Evolutionary conservation across 92 coral and sea anemone species (phyloP).

Genomic region (Muricea muricata): DNA sequence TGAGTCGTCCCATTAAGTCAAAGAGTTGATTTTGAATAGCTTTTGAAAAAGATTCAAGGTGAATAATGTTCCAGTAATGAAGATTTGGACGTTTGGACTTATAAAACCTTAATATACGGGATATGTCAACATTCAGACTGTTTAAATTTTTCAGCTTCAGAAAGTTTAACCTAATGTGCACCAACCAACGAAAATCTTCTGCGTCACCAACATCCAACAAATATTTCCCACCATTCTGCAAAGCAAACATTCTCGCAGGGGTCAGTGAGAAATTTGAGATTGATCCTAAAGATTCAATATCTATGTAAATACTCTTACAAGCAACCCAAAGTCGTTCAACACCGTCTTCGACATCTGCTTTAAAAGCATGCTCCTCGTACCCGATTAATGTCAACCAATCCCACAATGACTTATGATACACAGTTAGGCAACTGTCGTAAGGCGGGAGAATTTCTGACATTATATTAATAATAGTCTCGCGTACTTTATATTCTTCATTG

Average conservation of each 20-base stretch:
- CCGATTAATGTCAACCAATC: slow-evolving; percentile 26
- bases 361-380: neutral
- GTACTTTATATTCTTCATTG: neutral
- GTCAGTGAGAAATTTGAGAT: neutral
- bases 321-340: neutral
- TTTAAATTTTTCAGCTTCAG: neutral
- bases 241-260: neutral
- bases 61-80: neutral
- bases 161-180: neutral
- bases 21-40: no score
- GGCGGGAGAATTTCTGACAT: slow-evolving; percentile 29
- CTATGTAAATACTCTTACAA: neutral
- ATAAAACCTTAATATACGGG: neutral
- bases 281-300: neutral
- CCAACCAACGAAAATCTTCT: neutral
- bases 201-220: neutral
- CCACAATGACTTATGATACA: slow-evolving; percentile 33
- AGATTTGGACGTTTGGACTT: neutral
- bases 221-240: neutral
- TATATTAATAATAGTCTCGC: neutral
- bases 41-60: neutral
- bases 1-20: neutral
- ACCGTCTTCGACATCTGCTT: neutral
- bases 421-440: slow-evolving; percentile 13
- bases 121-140: neutral